A percentile compares a stretch with the other conserved stretches of the same genome.
phyloP scores from a whole-genome alignment of 2,797 vertebrate species.

The Nothura maculosa region DNA sequence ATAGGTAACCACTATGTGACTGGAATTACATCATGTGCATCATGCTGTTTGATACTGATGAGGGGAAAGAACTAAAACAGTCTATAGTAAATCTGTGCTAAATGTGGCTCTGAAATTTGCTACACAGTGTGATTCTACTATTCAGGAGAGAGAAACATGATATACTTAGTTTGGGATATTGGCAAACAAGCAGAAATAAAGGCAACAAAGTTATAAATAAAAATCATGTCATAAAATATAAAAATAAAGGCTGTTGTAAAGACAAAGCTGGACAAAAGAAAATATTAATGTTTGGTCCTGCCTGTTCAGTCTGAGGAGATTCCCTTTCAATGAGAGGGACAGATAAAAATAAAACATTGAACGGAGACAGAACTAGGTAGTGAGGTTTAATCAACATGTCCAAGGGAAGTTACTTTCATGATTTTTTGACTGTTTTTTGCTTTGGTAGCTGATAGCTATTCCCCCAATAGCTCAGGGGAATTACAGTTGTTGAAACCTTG shows the following conservation, averaged over 20 bases:
- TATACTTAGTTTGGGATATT: not conserved
- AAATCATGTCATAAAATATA: not conserved
- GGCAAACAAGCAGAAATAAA: not conserved
- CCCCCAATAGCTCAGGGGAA: not conserved
- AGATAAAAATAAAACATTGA: not conserved
- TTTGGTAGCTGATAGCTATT: not conserved
- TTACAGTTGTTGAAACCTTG: not conserved
- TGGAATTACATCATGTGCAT: fast-evolving
- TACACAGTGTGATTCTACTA: not conserved
- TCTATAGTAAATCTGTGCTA: not conserved
- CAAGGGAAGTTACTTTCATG: not conserved
- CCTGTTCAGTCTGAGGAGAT: not conserved
- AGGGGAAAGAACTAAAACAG: not conserved
- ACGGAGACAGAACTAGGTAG: not conserved
- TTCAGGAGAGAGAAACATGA: not conserved
- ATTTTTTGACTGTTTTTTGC: not conserved
- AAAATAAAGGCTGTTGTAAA: not conserved
- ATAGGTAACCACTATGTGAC: not conserved
- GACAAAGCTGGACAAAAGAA: not conserved
- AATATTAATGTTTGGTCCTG: not conserved
- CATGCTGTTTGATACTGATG: not conserved
- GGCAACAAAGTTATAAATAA: not conserved
- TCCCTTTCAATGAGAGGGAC: not conserved
- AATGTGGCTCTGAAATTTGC: not conserved
- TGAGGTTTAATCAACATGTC: not conserved